Base-by-base conservation (phyloP, 2,888 invertebrate species). In the Lasius fuliginosus region DNA sequence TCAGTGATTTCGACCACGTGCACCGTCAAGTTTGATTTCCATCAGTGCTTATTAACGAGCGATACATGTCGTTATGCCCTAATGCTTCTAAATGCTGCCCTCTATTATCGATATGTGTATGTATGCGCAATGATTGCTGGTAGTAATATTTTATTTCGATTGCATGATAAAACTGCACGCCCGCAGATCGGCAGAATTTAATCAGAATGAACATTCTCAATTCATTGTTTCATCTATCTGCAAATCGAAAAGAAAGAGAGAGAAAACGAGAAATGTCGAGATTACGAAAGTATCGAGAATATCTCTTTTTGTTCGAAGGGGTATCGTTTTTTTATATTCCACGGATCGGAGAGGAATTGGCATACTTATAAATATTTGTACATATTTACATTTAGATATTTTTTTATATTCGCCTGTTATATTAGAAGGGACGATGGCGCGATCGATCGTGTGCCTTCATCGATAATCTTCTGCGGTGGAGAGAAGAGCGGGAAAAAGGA, bases 21-120 rank as follows among this genome's bases (percentile, higher is more conserved):
- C 33, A 68, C 30, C 69, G 68, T 69, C 73, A 60, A 36, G 73
- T 36, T 46, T 79, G 60, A 79, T 62, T 46, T 73, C 73, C 73
- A 71, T 79, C 60, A 46, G 46, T 58, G 60, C 71, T 23, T 71
- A 71, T 79, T 79, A 79, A 36, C 79, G 46, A 18, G 71, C 46
- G 60, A 15, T 77, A n/a, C 40, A 77, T n/a, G n/a, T 67, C 53
- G 36, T 53, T 58, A 23, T 33, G 15, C 64, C 11, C 15, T 64
- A 36, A 65, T 64, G 75, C 64, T 65, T 18, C 75, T 36, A 64
- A 76, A 76, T 53, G 36, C 36, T 5, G 36, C 5, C 0, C 36
- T 5, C 36, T 36, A 36, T 36, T 36, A 36, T 36, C 36, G 36
- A 36, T 5, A 36, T 36, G 6, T 36, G 27, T 58, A 4, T 12